These are phyloP conservation scores for Flexamia atlantica DNA, from an alignment of 2,888 invertebrate genomes.

Conservation along the genomic window DNA sequence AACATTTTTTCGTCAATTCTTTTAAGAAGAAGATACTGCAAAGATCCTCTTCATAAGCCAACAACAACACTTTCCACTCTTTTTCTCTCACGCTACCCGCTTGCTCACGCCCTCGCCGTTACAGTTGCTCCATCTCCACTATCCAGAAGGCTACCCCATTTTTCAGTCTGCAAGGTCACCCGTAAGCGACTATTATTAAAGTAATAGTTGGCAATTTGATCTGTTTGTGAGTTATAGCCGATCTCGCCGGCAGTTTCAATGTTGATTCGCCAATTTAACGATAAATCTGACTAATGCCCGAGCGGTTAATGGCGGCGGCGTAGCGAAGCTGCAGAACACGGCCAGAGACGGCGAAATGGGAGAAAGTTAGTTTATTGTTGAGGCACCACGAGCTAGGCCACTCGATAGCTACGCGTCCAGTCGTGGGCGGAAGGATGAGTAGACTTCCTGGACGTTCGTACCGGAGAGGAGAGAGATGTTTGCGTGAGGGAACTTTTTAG, in stretches of 20 bases:
- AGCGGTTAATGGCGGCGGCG: not conserved
- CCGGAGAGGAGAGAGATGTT: no score
- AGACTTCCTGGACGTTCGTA: no score
- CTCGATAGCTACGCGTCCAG: no score
- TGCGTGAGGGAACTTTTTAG: no score
- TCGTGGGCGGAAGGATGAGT: no score
- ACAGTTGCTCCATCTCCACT: not conserved
- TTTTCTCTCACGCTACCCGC: no score
- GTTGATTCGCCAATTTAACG: conserved; percentile 55
- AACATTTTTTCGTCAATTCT: no score
- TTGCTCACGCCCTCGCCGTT: not conserved
- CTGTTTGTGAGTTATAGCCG: conserved; percentile 52
- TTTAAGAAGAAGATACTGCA: no score
- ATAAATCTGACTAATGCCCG: conserved; percentile 55
- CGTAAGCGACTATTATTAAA: conserved; percentile 42
- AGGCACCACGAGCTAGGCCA: not conserved
- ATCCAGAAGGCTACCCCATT: conserved; percentile 45
- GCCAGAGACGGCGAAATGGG: conserved; percentile 14
- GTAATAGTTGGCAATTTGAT: conserved; percentile 57
- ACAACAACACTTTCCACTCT: not conserved
- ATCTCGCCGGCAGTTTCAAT: conserved; percentile 56
- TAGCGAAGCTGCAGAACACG: not conserved
- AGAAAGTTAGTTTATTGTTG: conserved; percentile 16
- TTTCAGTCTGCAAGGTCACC: conserved; percentile 44
- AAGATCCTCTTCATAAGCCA: not conserved